Base-by-base conservation (phyloP, 2,113 vertebrate genomes). In the Notiomystis cincta region DNA sequence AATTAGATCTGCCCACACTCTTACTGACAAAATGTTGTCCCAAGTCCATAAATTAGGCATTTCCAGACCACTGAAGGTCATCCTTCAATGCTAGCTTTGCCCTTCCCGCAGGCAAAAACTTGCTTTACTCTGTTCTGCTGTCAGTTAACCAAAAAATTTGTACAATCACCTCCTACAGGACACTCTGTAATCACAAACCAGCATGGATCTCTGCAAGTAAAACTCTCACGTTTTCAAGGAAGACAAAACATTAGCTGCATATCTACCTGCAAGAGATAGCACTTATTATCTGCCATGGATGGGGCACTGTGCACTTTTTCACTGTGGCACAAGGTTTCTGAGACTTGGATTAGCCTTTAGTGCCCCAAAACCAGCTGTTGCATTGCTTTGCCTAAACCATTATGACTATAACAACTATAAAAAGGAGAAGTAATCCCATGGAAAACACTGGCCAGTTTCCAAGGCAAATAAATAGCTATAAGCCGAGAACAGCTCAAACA, bases 401-500 rank as follows among this genome's bases (percentile, higher is more conserved):
- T 66, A 37, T 11, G 53, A 71, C 61, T 93, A 0, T 22, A 87
- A 87, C 38, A 76, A 71, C 47, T 87, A 16, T 2, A 72, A 71
- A 37, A 77, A 82, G 71, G 37, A 72, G 45, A 80, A 69, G 81
- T 65, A 85, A 90, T 92, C 42, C 79, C 79, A 62, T 31, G 40
- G 82, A 90, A 94, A 96, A 90, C 25, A 40, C 45, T 92, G 94
- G 88, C 66, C 70, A 48, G n/a, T 85, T 88, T 92, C 92, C 94
- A 96, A 92, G 54, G 44, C 62, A 94, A 94, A 94, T 82, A 94
- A 91, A 93, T 45, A 92, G 53, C 71, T 85, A 30, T 80, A 92
- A 96, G 16, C 78, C 2, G 8, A 92, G 90, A 82, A 75, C 48
- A 90, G 61, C 62, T 88, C 85, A 88, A 93, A 94, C 9, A 65